Conservation (phyloP, 2,113 vertebrate genomes). For the Hoplias malabaricus region DNA sequence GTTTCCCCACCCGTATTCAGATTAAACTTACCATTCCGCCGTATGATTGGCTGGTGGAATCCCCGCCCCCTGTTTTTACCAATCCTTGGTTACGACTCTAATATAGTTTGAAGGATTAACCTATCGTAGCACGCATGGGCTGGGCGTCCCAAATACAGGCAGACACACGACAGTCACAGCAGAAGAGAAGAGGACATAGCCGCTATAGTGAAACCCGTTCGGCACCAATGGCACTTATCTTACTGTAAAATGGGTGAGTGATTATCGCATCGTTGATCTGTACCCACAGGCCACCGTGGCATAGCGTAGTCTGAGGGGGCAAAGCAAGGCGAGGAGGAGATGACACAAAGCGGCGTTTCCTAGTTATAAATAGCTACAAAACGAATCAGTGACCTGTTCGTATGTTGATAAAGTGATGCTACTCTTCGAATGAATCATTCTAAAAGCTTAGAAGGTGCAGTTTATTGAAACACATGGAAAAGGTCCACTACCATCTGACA, state of each 20-base stretch:
- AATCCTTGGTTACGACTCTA: background rate
- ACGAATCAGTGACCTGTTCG: background rate
- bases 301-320: background rate
- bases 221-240: slow-evolving; percentile 34
- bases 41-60: background rate
- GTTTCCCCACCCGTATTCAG: background rate
- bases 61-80: background rate
- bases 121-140: background rate
- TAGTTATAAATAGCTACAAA: background rate
- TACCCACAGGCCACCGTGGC: background rate
- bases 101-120: background rate
- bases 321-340: background rate
- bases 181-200: background rate
- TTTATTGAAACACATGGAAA: no score
- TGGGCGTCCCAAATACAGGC: background rate
- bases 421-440: no score
- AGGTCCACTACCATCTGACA: background rate
- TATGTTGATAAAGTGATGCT: no score
- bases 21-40: background rate
- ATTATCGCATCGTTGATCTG: background rate
- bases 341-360: background rate
- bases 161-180: background rate
- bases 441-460: no score
- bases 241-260: slow-evolving; percentile 49
- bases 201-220: background rate